phyloP scores from a whole-genome alignment of 1,140 invertebrate species.

The Trinorchestia longiramus region DNA sequence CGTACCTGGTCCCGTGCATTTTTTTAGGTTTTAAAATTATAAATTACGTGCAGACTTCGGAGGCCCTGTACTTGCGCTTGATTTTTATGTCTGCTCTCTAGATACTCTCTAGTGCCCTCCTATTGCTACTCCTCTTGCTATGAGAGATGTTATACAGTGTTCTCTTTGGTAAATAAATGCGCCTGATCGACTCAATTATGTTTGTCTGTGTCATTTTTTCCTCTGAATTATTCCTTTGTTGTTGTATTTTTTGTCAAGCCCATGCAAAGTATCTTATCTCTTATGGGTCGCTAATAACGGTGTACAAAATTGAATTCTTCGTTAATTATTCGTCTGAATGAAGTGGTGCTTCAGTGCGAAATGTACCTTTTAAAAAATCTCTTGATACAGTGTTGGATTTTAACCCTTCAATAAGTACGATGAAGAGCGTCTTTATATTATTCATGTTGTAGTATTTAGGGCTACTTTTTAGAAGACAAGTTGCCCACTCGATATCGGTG shows the following conservation, averaged over 20 bases:
- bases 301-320: neutral
- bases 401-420: neutral
- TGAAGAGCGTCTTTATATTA: neutral
- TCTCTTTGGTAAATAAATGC: conserved; percentile 51
- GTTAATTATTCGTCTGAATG: neutral
- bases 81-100: neutral
- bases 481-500: neutral
- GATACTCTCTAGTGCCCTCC: conserved; percentile 30
- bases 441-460: neutral
- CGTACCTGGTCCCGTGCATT: neutral
- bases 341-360: neutral
- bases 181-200: conserved; percentile 10
- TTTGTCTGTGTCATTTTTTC: neutral
- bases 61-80: neutral
- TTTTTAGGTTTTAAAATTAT: neutral
- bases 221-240: neutral
- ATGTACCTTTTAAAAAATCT: neutral
- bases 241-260: neutral
- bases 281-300: neutral
- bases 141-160: conserved; percentile 38
- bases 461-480: no score
- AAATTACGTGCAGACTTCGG: neutral
- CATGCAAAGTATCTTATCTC: neutral
- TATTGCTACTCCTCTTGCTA: conserved; percentile 9
- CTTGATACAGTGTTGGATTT: neutral